These are phyloP conservation scores for Aplodontia rufa DNA, from an alignment of 2,113 vertebrate genomes.

Conservation along the genomic window DNA sequence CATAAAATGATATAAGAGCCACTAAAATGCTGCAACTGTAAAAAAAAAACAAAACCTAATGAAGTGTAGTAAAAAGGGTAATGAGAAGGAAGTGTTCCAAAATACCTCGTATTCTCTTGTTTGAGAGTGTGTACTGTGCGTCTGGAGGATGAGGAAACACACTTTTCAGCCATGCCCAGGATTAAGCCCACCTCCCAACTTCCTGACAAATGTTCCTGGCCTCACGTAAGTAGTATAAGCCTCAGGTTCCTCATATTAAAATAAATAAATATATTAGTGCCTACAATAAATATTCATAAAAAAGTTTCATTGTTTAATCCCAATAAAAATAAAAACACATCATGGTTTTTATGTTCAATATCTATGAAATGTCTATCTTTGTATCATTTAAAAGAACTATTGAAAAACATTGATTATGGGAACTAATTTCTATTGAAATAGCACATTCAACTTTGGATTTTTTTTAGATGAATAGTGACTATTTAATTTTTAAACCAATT, in stretches of 20 bases:
- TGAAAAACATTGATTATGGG: neutral
- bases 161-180: accelerated
- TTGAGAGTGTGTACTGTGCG: no score
- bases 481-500: neutral
- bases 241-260: neutral
- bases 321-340: neutral
- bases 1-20: neutral
- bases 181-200: accelerated
- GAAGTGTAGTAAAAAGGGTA: neutral
- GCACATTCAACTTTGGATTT: neutral
- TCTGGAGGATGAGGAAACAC: accelerated
- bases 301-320: neutral
- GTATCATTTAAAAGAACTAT: neutral
- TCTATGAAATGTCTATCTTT: neutral
- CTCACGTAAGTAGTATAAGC: no score
- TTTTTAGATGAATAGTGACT: neutral
- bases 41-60: neutral
- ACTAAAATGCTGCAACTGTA: neutral
- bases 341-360: neutral
- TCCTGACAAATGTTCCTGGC: no score
- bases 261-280: neutral
- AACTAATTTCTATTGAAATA: neutral
- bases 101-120: neutral
- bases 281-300: neutral
- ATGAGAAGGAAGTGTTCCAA: neutral